A percentile compares a stretch with the other conserved stretches of the same genome.
These are phyloP conservation scores for Pimephales promelas DNA, from an alignment of 2,113 vertebrate genomes.

Conservation along the genomic window DNA sequence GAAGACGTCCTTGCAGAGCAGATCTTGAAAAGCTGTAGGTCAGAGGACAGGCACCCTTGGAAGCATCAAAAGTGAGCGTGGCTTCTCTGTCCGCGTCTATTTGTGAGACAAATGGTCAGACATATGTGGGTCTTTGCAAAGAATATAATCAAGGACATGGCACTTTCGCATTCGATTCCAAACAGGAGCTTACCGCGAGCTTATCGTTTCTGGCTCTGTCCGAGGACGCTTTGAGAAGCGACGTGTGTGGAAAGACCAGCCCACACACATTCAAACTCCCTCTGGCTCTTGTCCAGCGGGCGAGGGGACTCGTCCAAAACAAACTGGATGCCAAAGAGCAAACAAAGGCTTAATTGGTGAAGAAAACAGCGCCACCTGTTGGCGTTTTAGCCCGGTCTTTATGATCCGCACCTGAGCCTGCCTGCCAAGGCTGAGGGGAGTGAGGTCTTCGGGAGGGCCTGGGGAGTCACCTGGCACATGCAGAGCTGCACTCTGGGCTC, in stretches of 20 bases:
- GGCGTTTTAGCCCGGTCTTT: conserved; percentile 56
- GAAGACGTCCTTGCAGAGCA: conserved; percentile 5
- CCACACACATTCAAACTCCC: conserved; percentile 40
- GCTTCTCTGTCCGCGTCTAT: not conserved
- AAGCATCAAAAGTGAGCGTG: not conserved
- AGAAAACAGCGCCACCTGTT: conserved; percentile 79
- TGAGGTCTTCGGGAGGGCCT: conserved; percentile 8
- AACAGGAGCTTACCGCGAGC: conserved; percentile 22
- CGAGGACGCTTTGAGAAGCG: conserved; percentile 15
- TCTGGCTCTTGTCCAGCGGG: conserved; percentile 53
- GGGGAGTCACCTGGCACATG: conserved; percentile 47
- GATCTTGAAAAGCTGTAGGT: conserved; percentile 19
- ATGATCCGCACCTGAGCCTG: conserved; percentile 45
- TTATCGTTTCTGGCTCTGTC: conserved; percentile 31
- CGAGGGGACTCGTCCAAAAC: conserved; percentile 63
- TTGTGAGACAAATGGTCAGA: conserved; percentile 16
- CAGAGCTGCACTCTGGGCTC: conserved; percentile 55
- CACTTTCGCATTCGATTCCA: not conserved
- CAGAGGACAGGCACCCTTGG: not conserved
- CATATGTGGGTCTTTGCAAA: conserved; percentile 35
- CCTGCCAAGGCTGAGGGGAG: conserved; percentile 8
- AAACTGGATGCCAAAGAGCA: conserved; percentile 73
- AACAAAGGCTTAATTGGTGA: conserved; percentile 73
- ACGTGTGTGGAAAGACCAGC: conserved; percentile 27
- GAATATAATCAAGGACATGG: conserved; percentile 15